Percentiles rank a stretch among this genome's conserved stretches.
Conservation (phyloP, 2,888 invertebrate species). For the Drosophila paramelanica region DNA sequence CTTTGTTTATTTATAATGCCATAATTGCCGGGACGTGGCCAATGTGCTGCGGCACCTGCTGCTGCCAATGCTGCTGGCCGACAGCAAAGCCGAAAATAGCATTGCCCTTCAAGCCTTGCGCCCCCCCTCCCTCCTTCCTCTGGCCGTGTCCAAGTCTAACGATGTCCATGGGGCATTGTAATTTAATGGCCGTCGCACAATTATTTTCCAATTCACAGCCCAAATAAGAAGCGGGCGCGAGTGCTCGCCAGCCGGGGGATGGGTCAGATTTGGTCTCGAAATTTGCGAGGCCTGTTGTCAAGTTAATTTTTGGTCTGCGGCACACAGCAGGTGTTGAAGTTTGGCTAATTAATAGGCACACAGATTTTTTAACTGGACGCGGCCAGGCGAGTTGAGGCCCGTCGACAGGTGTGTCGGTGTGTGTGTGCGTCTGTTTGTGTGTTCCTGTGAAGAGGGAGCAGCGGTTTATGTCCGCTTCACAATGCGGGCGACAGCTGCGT, state of each 20-base stretch:
- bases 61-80: slow-evolving; percentile 3
- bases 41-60: slow-evolving; percentile 56
- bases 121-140: background rate
- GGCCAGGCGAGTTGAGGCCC: slow-evolving; percentile 15
- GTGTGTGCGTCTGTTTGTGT: background rate
- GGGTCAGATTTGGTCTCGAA: slow-evolving; percentile 2
- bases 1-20: slow-evolving; percentile 76
- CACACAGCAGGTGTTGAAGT: slow-evolving; percentile 75
- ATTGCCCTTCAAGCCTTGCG: background rate
- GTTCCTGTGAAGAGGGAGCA: slow-evolving; percentile 44
- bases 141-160: slow-evolving; percentile 11
- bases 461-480: slow-evolving; percentile 48
- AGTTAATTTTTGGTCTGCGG: slow-evolving; percentile 62
- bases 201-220: slow-evolving; percentile 77
- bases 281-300: slow-evolving; percentile 57
- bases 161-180: slow-evolving; percentile 68
- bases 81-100: slow-evolving; percentile 28
- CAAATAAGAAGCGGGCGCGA: slow-evolving; percentile 29
- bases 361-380: slow-evolving; percentile 65
- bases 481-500: slow-evolving; percentile 72
- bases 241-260: background rate
- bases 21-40: slow-evolving; percentile 70
- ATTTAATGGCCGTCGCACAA: slow-evolving; percentile 76
- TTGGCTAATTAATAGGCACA: slow-evolving; percentile 77
- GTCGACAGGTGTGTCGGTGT: slow-evolving; percentile 25